Evolutionary conservation across 2,888 invertebrate species (phyloP), one percentile per base, ranked within the genome.

Genomic region (Nephrotoma appendiculata): DNA sequence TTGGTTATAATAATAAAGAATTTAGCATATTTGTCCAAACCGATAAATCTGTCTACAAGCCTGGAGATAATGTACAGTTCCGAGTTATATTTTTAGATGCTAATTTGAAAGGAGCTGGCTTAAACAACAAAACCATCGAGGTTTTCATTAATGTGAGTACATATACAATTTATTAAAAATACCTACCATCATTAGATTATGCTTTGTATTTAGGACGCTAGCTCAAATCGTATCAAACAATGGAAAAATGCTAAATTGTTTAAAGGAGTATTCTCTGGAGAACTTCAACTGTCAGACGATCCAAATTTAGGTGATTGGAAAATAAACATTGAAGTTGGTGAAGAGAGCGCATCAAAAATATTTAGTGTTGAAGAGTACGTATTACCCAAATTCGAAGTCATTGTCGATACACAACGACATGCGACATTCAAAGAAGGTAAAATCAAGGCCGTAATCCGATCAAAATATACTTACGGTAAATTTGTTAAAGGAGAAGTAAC

Each of bases 21-120:
- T 96, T 96, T 90, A 96, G 96, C 11, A 94, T 97, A n/a, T 96
- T 97, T 89, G 94, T 98, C 88, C 98, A 98, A 91, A 98, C 98
- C 0, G 98, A 98, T 92, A 96, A 97, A 91, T 95, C 97, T 11
- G 95, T 98, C 88, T 98, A 98, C 91, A 96, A 97, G 90, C 98
- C 98, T 0, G 95, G 95, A 9, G 95, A 96, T 90, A 94, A 94
- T 88, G 95, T 99, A 42, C 94, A 95, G 91, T 98, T 97, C 91
- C 89, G 91, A 6, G 88, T 91, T 4, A 88, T 91, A 0, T 85
- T 91, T 6, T 92, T 97, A 86, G 95, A 96, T 90, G 94, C 96
- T 0, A 94, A 95, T 89, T 91, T 97, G 87, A 94, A 95, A 89
- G 15, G 15, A 2, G 52, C 52, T 15, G 52, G 15, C 2, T 6